These are phyloP conservation scores for Ictalurus punctatus DNA, from an alignment of 2,113 vertebrate genomes.

Conservation along the genomic window DNA sequence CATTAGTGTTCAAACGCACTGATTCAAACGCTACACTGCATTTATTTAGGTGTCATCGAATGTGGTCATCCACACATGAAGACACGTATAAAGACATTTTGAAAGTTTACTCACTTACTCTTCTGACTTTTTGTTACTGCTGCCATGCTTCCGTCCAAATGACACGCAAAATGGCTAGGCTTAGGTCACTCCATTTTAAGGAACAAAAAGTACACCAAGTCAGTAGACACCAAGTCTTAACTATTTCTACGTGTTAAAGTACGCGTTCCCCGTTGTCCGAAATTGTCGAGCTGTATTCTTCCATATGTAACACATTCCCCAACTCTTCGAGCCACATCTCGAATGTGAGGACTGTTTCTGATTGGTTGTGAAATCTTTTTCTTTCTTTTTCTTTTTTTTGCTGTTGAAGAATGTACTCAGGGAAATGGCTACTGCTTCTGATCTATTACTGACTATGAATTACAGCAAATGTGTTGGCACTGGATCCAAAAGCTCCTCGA, in stretches of 20 bases:
- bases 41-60: neutral
- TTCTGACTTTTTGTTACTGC: neutral
- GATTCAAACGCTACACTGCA: neutral
- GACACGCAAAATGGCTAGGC: neutral
- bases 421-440: neutral
- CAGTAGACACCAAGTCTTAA: neutral
- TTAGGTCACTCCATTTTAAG: too few species aligned
- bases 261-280: neutral
- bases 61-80: neutral
- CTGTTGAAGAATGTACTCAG: neutral
- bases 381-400: neutral
- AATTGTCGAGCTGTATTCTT: neutral
- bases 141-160: neutral
- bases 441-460: neutral
- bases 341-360: neutral
- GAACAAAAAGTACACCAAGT: neutral
- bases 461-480: neutral
- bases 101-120: neutral
- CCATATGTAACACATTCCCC: neutral
- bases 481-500: neutral
- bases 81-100: neutral
- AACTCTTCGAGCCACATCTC: neutral
- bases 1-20: neutral
- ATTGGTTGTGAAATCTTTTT: neutral
- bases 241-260: neutral